Conservation (phyloP, 2,113 vertebrate species). For the Ammodytes marinus region DNA sequence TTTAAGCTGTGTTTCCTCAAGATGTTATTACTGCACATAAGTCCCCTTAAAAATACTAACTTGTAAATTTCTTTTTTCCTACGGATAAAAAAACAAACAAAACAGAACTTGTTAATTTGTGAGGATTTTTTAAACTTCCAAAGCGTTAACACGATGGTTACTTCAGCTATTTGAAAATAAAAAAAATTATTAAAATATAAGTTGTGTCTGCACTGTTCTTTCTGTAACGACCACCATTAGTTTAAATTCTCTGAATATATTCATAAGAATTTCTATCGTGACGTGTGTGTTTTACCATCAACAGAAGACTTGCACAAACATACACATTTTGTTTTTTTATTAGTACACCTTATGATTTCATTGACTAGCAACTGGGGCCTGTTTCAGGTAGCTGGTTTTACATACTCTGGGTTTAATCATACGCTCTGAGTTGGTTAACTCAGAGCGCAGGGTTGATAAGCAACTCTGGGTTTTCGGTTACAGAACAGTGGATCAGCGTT, state of each 20-base stretch:
- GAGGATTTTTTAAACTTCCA: background rate
- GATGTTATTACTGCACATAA: background rate
- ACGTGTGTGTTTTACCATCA: background rate
- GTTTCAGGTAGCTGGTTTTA: too few relatives aligned
- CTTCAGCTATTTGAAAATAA: background rate
- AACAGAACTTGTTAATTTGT: background rate
- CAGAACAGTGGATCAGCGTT: too few relatives aligned
- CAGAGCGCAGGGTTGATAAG: too few relatives aligned
- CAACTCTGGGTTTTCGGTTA: too few relatives aligned
- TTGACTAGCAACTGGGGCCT: conserved; percentile 59
- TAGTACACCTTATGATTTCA: conserved; percentile 57
- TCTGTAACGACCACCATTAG: too few relatives aligned
- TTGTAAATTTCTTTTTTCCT: background rate
- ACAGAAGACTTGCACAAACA: background rate
- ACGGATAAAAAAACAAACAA: background rate
- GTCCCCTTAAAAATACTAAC: background rate
- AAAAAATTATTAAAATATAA: background rate
- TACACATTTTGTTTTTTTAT: conserved; percentile 60
- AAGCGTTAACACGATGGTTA: background rate
- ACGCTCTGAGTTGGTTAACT: too few relatives aligned
- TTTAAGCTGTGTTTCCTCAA: background rate
- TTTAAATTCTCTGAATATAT: background rate
- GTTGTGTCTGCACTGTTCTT: background rate
- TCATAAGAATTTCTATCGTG: background rate
- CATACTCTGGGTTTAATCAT: too few relatives aligned